Evolutionary conservation across 2,888 invertebrate genomes (phyloP), one percentile per base, ranked within the genome.

Genomic region (Acholoe squamosa): DNA sequence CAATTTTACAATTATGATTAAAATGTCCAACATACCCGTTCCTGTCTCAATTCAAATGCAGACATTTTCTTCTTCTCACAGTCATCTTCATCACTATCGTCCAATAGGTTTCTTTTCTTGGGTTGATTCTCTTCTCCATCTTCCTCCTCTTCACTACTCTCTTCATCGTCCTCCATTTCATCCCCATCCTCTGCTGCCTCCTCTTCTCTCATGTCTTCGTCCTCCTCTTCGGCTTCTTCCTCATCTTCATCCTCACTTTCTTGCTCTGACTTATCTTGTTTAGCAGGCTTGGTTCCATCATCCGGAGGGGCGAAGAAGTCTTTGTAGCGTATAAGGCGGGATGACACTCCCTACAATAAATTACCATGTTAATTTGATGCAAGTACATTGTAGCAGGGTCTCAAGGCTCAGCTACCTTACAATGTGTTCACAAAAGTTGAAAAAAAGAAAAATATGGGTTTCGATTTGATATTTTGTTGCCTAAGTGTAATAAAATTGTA

Each of bases 41-140:
- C 97, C 94, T 98, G 97, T 76, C 98, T 96, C 91, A 97, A 94
- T 96, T 98, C 98, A 95, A 97, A 97, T 19, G 97, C 97, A 0
- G 98, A 98, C 93, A 96, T 96, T 12, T 91, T 67, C 56, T 67
- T 92, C 88, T 91, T 67, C 90, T 93, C 94, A 91, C 95, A 94
- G 7, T 94, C 94, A 76, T 94, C 94, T 91, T 93, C 94, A 86
- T 92, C 92, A 43, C 92, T 92, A 14, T 90, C 93, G 25, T 93
- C 89, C 34, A 94, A 90, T 3, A 61, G 90, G 56, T 43, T 52
- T 54, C 25, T 89, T n/a, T 67, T 77, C 61, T n/a, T 51, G 19
- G 33, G 31, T n/a, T 10, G 33, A 51, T n/a, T 56, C 54, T 51
- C 52, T 43, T 43, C 43, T n/a, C n/a, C n/a, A 7, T 52, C 77